Evolutionary conservation across 2,888 invertebrate genomes (phyloP).

Genomic region (Heliothis peltigera): DNA sequence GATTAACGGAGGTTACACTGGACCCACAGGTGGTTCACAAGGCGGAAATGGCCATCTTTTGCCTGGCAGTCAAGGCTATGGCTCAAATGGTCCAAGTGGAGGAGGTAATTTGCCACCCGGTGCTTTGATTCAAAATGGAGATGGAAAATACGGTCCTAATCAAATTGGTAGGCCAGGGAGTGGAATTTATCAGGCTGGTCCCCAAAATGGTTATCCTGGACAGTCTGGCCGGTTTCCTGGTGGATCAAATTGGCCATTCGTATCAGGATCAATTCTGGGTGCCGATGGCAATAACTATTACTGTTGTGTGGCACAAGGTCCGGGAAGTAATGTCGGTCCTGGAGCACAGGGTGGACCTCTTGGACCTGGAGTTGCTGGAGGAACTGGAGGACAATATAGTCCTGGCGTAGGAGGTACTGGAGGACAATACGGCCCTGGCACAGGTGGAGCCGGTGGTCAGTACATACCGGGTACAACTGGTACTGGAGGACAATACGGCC

Average conservation of each 20-base stretch:
- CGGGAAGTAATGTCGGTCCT: constrained; percentile 22
- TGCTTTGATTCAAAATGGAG: constrained; percentile 37
- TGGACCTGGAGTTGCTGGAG: constrained; percentile 9
- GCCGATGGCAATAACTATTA: constrained; percentile 69
- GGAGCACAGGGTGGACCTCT: constrained; percentile 11
- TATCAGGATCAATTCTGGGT: constrained; percentile 60
- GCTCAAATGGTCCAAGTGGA: constrained; percentile 10
- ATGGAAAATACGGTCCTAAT: constrained; percentile 47
- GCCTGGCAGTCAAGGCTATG: constrained; percentile 29
- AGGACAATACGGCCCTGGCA: not conserved
- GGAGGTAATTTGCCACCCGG: constrained; percentile 43
- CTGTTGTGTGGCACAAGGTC: constrained; percentile 65
- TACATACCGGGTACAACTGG: not conserved
- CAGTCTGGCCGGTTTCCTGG: constrained; percentile 25
- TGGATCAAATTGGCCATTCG: constrained; percentile 62
- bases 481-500: constrained; percentile 34
- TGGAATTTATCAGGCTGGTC: constrained; percentile 34
- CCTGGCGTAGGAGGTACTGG: not conserved
- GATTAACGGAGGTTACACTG: constrained; percentile 8
- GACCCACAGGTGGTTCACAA: constrained; percentile 16
- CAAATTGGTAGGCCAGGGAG: constrained; percentile 34
- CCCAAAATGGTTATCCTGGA: constrained; percentile 19
- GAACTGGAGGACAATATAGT: constrained; percentile 14
- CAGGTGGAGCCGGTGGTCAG: not conserved
- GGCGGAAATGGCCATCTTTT: constrained; percentile 24